Base-by-base conservation (phyloP, 1,140 invertebrate genomes). In the Drosophila obscura region DNA sequence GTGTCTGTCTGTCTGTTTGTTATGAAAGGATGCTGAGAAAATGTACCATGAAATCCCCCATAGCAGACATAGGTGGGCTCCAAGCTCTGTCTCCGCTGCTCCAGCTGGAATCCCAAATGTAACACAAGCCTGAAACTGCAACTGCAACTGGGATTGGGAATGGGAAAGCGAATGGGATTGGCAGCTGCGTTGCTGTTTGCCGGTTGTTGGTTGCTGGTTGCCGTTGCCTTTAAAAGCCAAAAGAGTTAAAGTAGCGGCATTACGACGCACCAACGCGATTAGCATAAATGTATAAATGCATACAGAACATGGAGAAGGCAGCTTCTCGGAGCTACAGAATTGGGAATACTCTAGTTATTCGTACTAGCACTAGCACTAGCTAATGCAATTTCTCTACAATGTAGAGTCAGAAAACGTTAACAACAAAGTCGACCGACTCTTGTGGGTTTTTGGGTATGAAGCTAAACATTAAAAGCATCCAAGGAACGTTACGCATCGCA, bases 201-300 rank as follows among this genome's bases (percentile, higher is more conserved):
- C 28, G 48, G 35, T 13, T 39, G 35, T 11, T 13, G 11, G 35
- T 39, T 39, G 31, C 31, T 1, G 9, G 31, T 35, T 61, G 58
- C 49, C 19, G 46, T 58, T 53, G 73, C 73, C 79, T 88, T 87
- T 87, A 87, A 87, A 66, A 83, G 83, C 83, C 78, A 83, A 79
- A 58, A 62, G 75, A 80, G 83, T 88, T 87, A 88, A 88, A 87
- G 83, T 87, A 87, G 83, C 83, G 83, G 83, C 83, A 83, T 88
- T 88, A 87, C 83, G 71, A 88, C 79, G 80, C 83, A 88, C 73
- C 66, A 84, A 51, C 57, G 63, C 65, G 79, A 88, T 88, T 88
- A 88, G 84, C 83, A 88, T 88, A 88, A 88, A 88, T 88, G 83
- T 88, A 88, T 88, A 88, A 88, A 88, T 88, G 87, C 83, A 88